These are phyloP conservation scores for Tragulus kanchil DNA, from an alignment of 2,113 vertebrate genomes.

Conservation along the genomic window DNA sequence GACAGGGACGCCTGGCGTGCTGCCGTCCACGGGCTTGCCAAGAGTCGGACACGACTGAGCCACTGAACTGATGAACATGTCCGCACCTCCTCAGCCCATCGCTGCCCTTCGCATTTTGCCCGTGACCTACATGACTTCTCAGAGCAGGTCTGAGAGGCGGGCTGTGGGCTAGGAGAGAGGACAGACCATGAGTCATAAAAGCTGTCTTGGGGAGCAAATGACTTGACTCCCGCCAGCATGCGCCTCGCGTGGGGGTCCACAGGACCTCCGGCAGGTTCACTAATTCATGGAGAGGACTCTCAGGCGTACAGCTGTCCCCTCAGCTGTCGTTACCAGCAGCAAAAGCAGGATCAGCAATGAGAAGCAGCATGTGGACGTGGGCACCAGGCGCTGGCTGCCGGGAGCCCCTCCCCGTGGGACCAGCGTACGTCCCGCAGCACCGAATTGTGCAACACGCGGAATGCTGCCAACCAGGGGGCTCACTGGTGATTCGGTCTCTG, in stretches of 20 bases:
- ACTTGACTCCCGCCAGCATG: not conserved
- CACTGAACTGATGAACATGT: not conserved
- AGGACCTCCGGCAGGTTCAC: not conserved
- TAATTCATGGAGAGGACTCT: not conserved
- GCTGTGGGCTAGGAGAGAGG: not conserved
- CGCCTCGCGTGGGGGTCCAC: not conserved
- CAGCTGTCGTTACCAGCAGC: not conserved
- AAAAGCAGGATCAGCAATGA: not conserved
- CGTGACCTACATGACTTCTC: not conserved
- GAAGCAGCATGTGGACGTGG: not conserved
- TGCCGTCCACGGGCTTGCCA: too few relatives aligned
- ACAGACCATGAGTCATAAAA: not conserved
- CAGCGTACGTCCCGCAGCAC: not conserved
- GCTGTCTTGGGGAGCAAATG: not conserved
- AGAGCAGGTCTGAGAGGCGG: not conserved
- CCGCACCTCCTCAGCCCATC: not conserved
- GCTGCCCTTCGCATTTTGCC: not conserved
- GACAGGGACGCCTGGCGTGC: too few relatives aligned
- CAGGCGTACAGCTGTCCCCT: not conserved
- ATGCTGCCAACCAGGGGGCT: not conserved
- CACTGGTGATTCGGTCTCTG: not conserved
- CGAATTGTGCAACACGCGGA: fast-evolving
- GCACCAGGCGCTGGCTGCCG: not conserved
- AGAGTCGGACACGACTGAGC: too few relatives aligned
- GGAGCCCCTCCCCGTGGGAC: not conserved